Evolutionary conservation across 2,797 vertebrate species (phyloP).

Genomic region (Manis pentadactyla): DNA sequence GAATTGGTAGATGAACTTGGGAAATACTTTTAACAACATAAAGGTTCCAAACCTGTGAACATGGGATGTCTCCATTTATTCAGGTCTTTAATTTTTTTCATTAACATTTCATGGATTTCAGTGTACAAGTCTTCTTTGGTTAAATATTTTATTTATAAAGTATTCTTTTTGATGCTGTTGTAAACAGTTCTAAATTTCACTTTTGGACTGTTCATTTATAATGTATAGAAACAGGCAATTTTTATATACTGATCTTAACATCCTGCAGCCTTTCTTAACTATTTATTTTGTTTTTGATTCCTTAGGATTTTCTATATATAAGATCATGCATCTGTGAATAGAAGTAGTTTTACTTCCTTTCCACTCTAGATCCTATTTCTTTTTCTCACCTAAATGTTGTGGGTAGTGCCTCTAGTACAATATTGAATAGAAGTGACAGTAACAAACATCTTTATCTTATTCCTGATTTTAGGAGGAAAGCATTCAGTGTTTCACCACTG

Average conservation of each 20-base stretch:
- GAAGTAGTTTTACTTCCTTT: slow-evolving; percentile 55
- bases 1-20: slow-evolving; percentile 47
- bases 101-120: slow-evolving; percentile 56
- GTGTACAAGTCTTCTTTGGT: neutral
- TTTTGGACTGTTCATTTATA: slow-evolving; percentile 54
- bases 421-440: slow-evolving; percentile 38
- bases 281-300: neutral
- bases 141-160: neutral
- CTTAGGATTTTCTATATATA: neutral
- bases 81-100: slow-evolving; percentile 50
- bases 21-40: slow-evolving; percentile 50
- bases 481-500: slow-evolving; percentile 47
- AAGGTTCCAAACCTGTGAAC: slow-evolving; percentile 37
- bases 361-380: neutral
- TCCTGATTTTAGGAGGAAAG: slow-evolving; percentile 54
- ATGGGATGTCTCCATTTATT: slow-evolving; percentile 55
- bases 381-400: slow-evolving; percentile 48
- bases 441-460: slow-evolving; percentile 53
- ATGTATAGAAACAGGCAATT: slow-evolving; percentile 32
- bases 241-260: slow-evolving; percentile 34
- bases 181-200: slow-evolving; percentile 33
- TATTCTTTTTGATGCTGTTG: slow-evolving; percentile 40
- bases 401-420: slow-evolving; percentile 3
- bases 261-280: neutral
- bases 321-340: slow-evolving; percentile 29